Percentiles rank a stretch among this genome's conserved stretches.
These are phyloP conservation scores for Pogonocherus hispidulus DNA, from an alignment of 2,888 invertebrate species.

Conservation along the genomic window DNA sequence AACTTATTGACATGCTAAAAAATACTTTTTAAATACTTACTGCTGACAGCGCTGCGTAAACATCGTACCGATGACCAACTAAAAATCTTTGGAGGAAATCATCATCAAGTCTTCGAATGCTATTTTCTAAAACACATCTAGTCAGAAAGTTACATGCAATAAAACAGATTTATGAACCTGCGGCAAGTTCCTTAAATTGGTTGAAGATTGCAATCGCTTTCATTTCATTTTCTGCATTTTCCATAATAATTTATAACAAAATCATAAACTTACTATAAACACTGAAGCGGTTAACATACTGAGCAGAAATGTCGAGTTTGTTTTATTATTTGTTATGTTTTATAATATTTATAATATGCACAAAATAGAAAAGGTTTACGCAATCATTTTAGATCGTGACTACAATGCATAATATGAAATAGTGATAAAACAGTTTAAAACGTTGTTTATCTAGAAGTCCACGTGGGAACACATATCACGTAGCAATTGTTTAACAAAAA, in stretches of 20 bases:
- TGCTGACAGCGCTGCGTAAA: conserved; percentile 35
- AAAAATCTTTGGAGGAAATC: conserved; percentile 42
- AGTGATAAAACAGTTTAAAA: not conserved
- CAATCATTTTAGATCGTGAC: conserved; percentile 8
- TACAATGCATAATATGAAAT: not conserved
- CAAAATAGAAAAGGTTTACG: not conserved
- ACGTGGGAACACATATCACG: not conserved
- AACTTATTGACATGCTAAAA: no score
- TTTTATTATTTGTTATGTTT: conserved; percentile 5
- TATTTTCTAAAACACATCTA: conserved; percentile 39
- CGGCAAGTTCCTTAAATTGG: conserved; percentile 1
- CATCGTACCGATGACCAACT: conserved; percentile 38
- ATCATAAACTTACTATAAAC: not conserved
- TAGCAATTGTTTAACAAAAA: no score
- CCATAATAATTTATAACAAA: conserved; percentile 4
- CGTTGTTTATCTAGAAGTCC: not conserved
- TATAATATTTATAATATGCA: conserved; percentile 7
- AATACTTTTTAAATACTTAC: conserved; percentile 32
- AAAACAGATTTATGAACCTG: conserved; percentile 9
- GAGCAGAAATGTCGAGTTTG: not conserved
- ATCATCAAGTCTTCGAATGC: conserved; percentile 36
- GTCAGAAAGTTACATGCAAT: not conserved
- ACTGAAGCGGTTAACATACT: not conserved
- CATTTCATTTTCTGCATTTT: conserved; percentile 11
- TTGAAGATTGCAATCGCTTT: not conserved